These are phyloP conservation scores for Sebastes elongatus DNA, from an alignment of 2,797 vertebrate species.

Conservation along the genomic window DNA sequence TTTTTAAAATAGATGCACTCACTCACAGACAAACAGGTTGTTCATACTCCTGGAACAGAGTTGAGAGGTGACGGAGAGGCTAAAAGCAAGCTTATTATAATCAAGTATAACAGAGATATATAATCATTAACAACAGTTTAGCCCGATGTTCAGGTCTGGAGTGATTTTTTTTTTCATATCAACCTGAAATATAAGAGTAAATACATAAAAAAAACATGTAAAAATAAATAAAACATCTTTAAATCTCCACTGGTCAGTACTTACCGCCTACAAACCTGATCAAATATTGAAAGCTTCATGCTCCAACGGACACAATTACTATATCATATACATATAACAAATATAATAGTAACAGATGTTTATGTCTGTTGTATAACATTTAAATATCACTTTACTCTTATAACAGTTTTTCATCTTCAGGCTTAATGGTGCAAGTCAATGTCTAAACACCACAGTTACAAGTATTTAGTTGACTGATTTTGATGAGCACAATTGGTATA, in stretches of 20 bases:
- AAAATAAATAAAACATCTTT: neutral
- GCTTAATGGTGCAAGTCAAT: neutral
- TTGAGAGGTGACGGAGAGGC: slow-evolving; percentile 43
- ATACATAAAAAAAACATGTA: neutral
- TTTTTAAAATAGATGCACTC: slow-evolving; percentile 50
- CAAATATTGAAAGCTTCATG: neutral
- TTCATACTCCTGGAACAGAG: slow-evolving; percentile 33
- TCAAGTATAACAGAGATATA: slow-evolving; percentile 24
- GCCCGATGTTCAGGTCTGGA: neutral
- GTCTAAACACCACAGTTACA: neutral
- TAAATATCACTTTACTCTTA: neutral
- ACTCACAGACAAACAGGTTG: slow-evolving; percentile 31
- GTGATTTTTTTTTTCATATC: neutral
- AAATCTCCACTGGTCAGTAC: neutral
- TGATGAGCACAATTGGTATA: neutral
- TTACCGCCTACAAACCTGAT: neutral
- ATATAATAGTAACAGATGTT: neutral
- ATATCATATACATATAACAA: no score
- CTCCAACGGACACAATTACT: neutral
- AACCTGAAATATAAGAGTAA: neutral
- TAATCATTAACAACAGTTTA: slow-evolving; percentile 7
- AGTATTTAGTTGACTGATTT: neutral
- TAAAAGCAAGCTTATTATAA: slow-evolving; percentile 47
- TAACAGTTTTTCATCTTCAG: neutral
- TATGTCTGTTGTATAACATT: neutral